Base-by-base conservation (phyloP, 1,140 invertebrate genomes). In the Drosophila persimilis region DNA sequence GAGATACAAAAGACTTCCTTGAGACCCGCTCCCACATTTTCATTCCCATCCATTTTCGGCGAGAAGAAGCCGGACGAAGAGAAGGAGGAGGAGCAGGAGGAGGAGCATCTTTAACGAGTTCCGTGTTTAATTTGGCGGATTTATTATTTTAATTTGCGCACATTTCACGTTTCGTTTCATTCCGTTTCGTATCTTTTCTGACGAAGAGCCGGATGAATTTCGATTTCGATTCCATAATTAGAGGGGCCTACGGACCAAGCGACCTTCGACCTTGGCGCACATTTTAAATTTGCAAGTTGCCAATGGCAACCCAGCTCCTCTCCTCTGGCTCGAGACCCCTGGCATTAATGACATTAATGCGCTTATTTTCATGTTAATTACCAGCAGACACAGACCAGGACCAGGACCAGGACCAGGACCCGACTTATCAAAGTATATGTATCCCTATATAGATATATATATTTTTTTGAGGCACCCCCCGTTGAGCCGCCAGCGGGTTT, bases 111-210 rank as follows among this genome's bases (percentile, higher is more conserved):
- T 79, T 79, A 86, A 86, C 70, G 83, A 88, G 74, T 79, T 81
- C 67, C 83, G 70, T 71, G 64, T 83, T 89, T 76, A 83, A 88
- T 83, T 89, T 79, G 60, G 53, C 57, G 67, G 77, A 89, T 89
- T 88, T 88, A 88, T 88, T 89, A 89, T 88, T 88, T 88, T 83
- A 88, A 88, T 88, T 88, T 88, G 83, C 83, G 79, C 66, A 59
- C 83, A 73, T 77, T 88, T 76, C 48, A 52, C 48, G 46, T 69
- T 4, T 26, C 44, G 51, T 57, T 54, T 60, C 64, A 20, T 57
- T 70, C 7, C 45, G 29, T 52, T 62, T 63, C 11, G 35, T 11
- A 11, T 35, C 31, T 35, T 39, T 5, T 8, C 29, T 31, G 29
- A 31, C 8, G 29, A 3, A 39, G 35, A 13, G 35, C 35, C 35